These are phyloP conservation scores for Etia nguti DNA, from an alignment of 2,113 vertebrate genomes.

Conservation along the genomic window DNA sequence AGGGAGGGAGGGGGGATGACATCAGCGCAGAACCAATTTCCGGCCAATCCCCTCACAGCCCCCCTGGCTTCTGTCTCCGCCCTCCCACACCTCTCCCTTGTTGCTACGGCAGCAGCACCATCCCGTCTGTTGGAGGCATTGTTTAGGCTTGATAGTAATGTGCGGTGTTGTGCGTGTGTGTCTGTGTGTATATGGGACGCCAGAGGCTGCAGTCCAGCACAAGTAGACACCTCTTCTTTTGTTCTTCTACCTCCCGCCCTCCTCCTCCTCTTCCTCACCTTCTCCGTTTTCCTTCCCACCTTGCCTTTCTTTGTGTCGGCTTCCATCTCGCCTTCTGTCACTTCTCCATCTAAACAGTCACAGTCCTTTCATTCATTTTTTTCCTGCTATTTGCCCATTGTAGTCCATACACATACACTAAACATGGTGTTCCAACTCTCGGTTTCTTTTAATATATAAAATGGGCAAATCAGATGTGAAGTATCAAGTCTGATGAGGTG, in stretches of 20 bases:
- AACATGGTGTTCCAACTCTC: not conserved
- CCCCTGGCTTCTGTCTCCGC: conserved; percentile 24
- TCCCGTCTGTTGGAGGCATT: conserved; percentile 20
- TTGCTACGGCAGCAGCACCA: conserved; percentile 66
- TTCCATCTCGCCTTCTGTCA: not conserved
- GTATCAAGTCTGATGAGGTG: not conserved
- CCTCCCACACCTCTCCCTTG: conserved; percentile 62
- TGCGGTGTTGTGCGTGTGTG: not conserved
- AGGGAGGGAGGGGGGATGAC: conserved; percentile 30
- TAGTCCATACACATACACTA: not conserved
- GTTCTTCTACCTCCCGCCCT: not conserved
- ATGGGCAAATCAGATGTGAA: not conserved
- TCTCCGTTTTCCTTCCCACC: not conserved
- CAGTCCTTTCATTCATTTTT: conserved; percentile 24
- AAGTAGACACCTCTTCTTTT: not conserved
- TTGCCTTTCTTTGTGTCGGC: not conserved
- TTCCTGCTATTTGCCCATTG: not conserved
- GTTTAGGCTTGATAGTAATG: conserved; percentile 46
- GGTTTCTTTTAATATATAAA: not conserved
- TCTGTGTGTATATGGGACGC: not conserved
- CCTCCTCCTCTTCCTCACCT: not conserved
- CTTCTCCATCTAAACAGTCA: not conserved
- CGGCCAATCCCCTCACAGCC: conserved; percentile 41
- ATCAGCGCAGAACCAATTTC: conserved; percentile 35
- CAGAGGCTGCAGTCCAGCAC: conserved; percentile 5